A percentile compares a stretch with the other conserved stretches of the same genome.
phyloP scores from a whole-genome alignment of 2,113 vertebrate species.

The Ranitomeya imitator region DNA sequence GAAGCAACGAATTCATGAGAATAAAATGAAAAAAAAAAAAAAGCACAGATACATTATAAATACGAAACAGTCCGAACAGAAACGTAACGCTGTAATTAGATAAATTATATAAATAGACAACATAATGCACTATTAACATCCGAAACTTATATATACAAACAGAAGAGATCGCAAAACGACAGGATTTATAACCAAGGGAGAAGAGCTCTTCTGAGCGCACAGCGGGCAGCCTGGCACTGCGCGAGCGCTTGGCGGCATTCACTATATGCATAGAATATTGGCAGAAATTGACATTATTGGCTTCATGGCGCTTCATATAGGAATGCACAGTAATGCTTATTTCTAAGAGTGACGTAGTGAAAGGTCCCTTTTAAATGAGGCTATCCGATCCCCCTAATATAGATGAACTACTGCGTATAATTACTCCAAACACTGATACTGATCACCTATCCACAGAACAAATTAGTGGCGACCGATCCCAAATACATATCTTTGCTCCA shows the following conservation, averaged over 20 bases:
- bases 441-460: too few species aligned
- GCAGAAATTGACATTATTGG: background rate
- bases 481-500: too few species aligned
- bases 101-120: slow-evolving; percentile 56
- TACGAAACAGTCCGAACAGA: background rate
- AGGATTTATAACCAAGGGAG: background rate
- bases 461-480: too few species aligned
- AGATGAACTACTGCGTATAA: background rate
- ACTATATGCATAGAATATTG: background rate
- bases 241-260: slow-evolving; percentile 12
- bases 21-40: background rate
- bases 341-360: background rate
- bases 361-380: background rate
- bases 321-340: background rate
- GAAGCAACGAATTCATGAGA: background rate
- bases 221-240: background rate
- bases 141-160: slow-evolving; percentile 41
- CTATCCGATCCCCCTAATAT: background rate
- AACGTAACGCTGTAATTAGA: slow-evolving; percentile 6
- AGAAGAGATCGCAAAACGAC: background rate
- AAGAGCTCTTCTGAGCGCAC: background rate
- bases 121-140: slow-evolving; percentile 45
- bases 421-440: too few species aligned
- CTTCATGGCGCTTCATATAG: slow-evolving; percentile 13
- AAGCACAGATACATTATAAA: background rate